Evolutionary conservation across 1,140 invertebrate species (phyloP), one percentile per base, ranked within the genome.

Genomic region (Pseudomyrmex flavicornis): DNA sequence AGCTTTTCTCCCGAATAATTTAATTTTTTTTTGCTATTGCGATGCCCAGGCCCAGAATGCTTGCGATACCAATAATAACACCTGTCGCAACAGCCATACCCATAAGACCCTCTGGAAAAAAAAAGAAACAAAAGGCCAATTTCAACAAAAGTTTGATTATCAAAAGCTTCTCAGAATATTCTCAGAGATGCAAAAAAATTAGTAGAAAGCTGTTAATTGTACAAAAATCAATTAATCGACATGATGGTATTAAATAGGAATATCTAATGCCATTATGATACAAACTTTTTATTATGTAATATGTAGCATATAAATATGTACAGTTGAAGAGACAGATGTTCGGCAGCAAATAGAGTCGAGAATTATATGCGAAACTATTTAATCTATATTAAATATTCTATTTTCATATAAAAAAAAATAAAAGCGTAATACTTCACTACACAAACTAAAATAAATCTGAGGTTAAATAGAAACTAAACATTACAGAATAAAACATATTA

Each of bases 31-130:
- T 97, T 61, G 96, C 95, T 82, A 98, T 94, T 17, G 97, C 97
- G 44, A 98, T 95, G 66, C 97, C 97, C 1, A 98, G 95, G 15
- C 97, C 97, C 35, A 98, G 95, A 22, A 98, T 94, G 79, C 97
- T 96, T 22, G 97, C 98, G 52, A 98, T 89, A 17, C 97, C 97
- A 56, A 98, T 92, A 52, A 97, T 96, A 8, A 96, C 97, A 66
- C 97, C 97, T 73, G 97, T 97, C 58, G 97, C 97, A 52, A 98
- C 96, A 5, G 98, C 98, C 93, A 98, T 98, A n/a, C 98, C 98
- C 80, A 97, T 95, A 35, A 98, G 93, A 9, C 98, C 97, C 90
- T 99, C 98, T 96, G 93, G 10, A 95, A 95, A 91, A 89, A 82
- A 87, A 80, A 91, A 89, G 66, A 76, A 83, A 83, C 70, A 88